Conservation (phyloP, 53 echinoderm and acorn worm genomes). For the Pentamera pediparva region DNA sequence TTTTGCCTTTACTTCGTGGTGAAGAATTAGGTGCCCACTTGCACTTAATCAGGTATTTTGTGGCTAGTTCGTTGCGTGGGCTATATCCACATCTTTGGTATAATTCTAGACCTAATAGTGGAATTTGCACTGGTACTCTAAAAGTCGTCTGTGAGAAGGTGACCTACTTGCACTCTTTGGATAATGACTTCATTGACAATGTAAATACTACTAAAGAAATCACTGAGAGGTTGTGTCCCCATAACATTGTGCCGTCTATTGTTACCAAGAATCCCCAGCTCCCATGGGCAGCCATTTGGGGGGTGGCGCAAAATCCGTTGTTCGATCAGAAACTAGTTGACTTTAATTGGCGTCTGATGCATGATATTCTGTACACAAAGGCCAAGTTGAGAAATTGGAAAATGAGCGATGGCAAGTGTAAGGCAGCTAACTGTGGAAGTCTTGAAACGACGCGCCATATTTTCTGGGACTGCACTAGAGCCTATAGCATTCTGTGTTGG, state of each 20-base stretch:
- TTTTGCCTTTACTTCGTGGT: not conserved
- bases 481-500: conserved; percentile 18
- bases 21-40: not conserved
- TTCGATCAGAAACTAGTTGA: conserved; percentile 11
- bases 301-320: not conserved
- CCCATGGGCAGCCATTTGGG: conserved; percentile 5
- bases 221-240: not conserved
- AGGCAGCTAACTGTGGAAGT: not conserved
- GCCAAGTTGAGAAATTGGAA: conserved; percentile 14
- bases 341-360: conserved; percentile 3
- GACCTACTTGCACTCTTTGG: not conserved
- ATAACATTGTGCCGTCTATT: conserved; percentile 1
- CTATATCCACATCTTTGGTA: conserved; percentile 10
- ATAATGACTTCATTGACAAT: not conserved
- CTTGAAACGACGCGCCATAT: conserved; percentile 7
- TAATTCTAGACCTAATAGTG: conserved; percentile 15
- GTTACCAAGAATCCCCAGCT: not conserved
- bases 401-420: conserved; percentile 15
- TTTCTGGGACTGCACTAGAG: conserved; percentile 25
- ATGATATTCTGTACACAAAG: conserved; percentile 11
- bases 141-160: not conserved
- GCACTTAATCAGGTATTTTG: conserved; percentile 12
- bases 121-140: not conserved
- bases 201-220: not conserved
- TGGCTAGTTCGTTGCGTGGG: conserved; percentile 9